Base-by-base conservation (phyloP, 2,888 invertebrate genomes). In the Lutraria lutraria region DNA sequence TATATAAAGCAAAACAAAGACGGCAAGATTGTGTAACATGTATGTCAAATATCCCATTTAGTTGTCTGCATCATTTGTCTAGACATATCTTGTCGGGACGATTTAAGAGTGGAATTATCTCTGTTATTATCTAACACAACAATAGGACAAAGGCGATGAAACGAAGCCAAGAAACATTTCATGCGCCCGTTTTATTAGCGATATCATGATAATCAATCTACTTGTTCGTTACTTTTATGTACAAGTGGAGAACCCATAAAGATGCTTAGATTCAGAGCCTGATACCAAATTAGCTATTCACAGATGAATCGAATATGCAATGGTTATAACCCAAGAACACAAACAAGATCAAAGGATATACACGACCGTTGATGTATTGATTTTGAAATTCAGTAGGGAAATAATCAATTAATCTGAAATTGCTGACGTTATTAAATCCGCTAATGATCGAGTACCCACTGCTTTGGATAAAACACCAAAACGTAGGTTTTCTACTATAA, bases 361-460 rank as follows among this genome's bases (percentile, higher is more conserved):
- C 16, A 19, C 76, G 34, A 76, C 76, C 13, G 34, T 34, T 76
- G 76, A 76, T 31, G 76, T 76, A 76, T 76, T 34, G 76, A 76
- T 76, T 76, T 31, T 31, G 34, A 76, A 76, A 76, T 19, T 76
- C 76, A 34, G 34, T 76, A 34, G 76, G 34, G 29, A 34, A 76
- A 34, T 76, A 76, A 76, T 34, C 34, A 31, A 76, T 76, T 76
- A 76, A 76, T 76, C 76, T 19, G 34, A 76, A 76, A 76, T 34
- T 76, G 76, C 76, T 76, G 76, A 76, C 76, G 19, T 31, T 31
- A 76, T 76, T 31, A 76, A 76, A 31, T 76, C 76, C 16, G 76
- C 13, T 15, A 34, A 6, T 76, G 76, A 34, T 76, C 31, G 34
- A 76, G 76, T 76, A 76, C 34, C 4, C 16, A 25, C 76, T 34